Base-by-base conservation (phyloP, 2,888 invertebrate genomes). In the Acanthacorydalis orientalis region DNA sequence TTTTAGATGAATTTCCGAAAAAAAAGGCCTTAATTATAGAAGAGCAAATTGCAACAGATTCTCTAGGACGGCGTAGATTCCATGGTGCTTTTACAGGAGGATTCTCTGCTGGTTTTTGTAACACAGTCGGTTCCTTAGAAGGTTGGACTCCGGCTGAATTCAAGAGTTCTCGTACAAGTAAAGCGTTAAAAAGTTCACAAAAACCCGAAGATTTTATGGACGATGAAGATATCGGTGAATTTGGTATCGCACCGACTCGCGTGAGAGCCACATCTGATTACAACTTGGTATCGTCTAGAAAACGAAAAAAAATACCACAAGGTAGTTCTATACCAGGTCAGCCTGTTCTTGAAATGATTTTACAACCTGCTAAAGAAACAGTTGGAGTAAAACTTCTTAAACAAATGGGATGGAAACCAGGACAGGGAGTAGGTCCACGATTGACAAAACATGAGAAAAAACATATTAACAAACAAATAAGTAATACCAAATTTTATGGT, bases 61-160 rank as follows among this genome's bases (percentile, higher is more conserved):
- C 79, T 32, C 81, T 88, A 60, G 97, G 96, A 1, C 72, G 86
- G 49, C 74, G 91, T 8, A 69, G 97, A 56, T 98, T 98, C 64
- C 98, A 99, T 66, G 98, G 98, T 7, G 98, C 98, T 0, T 99
- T 99, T 61, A 98, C 97, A 0, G 98, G 98, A 0, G 67, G 88
- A 2, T 98, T 97, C 63, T 92, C 95, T 11, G 98, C 98, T 1
- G 98, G 98, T 0, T 96, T 88, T 60, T 96, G 86, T 61, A 98
- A 98, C 61, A 85, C 92, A 0, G 98, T 98, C 15, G 97, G 95
- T 1, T 86, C 93, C 0, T 77, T 86, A 53, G 95, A 97, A 70
- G 96, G 97, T 44, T 98, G 93, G 90, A 75, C 77, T 9, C 98
- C 97, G 0, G 73, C 82, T 33, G 78, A 80, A 12, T 98, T 96